Base-by-base conservation (phyloP, 2,888 invertebrate genomes). In the Cheilosia vernalis region DNA sequence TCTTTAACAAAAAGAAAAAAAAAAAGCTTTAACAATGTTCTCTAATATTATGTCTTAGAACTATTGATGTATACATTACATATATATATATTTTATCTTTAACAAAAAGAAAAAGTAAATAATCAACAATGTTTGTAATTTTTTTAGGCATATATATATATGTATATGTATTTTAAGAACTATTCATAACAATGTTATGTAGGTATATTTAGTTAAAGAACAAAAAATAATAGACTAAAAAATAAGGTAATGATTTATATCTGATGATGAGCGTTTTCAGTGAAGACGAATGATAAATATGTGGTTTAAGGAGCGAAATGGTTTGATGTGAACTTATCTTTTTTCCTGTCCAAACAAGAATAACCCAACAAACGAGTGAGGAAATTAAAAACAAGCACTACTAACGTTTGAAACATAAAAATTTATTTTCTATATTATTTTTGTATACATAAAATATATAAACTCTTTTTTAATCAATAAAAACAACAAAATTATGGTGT, bases 251-350 rank as follows among this genome's bases (percentile, higher is more conserved):
- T 84, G 74, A 60, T 82, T 56, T 47, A 55, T 74, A 74, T 79
- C 44, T 70, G 74, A 80, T 76, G 80, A 85, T 85, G 80, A 85
- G 84, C 84, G 84, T 85, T 85, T 85, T 85, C 84, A 85, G 84
- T 85, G 84, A 85, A 80, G 76, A 79, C 79, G 64, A 66, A 85
- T 85, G 84, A 85, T 85, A 9, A 61, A 80, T 47, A 76, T 85
- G 76, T 78, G 78, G 21, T 66, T 80, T 64, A 55, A 64, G 64
- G 60, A 66, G 74, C 80, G 84, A 85, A 84, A 80, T 85, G 84
- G 76, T 69, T 61, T 64, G 42, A 67, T 78, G 70, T 58, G 49
- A 60, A 53, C 33, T 47, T 70, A 56, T 69, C 33, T 58, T 21
- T 21, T 80, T 33, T 55, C 60, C 53, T 67, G 55, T 67, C 53